phyloP scores from a whole-genome alignment of 2,888 invertebrate genomes.

The Allacma fusca region DNA sequence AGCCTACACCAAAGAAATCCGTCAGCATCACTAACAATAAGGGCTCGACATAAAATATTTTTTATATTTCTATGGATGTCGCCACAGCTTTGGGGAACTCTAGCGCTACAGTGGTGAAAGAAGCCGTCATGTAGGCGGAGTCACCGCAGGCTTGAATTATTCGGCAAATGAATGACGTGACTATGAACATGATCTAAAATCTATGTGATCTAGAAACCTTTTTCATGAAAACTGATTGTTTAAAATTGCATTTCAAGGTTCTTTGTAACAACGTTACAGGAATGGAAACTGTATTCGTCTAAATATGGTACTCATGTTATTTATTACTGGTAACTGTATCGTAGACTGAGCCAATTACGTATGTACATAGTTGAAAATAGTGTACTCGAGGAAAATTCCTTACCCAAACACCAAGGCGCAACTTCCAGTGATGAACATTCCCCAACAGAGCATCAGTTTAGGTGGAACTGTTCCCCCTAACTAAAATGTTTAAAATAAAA shows the following conservation, averaged over 20 bases:
- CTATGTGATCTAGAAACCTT: slow-evolving; percentile 54
- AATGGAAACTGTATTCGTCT: too few species aligned
- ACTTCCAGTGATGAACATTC: slow-evolving; percentile 70
- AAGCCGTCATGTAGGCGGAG: slow-evolving; percentile 77
- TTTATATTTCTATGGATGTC: slow-evolving; percentile 67
- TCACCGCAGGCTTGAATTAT: slow-evolving; percentile 86
- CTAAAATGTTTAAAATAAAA: slow-evolving; percentile 62
- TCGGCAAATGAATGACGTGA: slow-evolving; percentile 77
- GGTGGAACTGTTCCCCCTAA: slow-evolving; percentile 77
- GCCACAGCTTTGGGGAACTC: slow-evolving; percentile 67
- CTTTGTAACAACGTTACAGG: too few species aligned
- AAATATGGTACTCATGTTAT: too few species aligned
- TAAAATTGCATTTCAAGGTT: too few species aligned
- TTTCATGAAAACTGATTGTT: too few species aligned
- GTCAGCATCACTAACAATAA: too few species aligned
- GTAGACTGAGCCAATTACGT: too few species aligned
- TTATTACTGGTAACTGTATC: too few species aligned
- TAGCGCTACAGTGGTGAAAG: slow-evolving; percentile 81
- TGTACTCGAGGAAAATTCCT: too few species aligned
- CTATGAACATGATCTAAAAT: slow-evolving; percentile 72
- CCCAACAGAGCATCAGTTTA: slow-evolving; percentile 80
- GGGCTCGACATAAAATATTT: too few species aligned
- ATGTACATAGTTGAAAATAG: too few species aligned
- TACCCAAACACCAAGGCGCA: slow-evolving; percentile 85
- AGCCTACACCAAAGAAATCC: too few species aligned